Evolutionary conservation across 2,888 invertebrate genomes (phyloP).

Genomic region (Heliconius erato): DNA sequence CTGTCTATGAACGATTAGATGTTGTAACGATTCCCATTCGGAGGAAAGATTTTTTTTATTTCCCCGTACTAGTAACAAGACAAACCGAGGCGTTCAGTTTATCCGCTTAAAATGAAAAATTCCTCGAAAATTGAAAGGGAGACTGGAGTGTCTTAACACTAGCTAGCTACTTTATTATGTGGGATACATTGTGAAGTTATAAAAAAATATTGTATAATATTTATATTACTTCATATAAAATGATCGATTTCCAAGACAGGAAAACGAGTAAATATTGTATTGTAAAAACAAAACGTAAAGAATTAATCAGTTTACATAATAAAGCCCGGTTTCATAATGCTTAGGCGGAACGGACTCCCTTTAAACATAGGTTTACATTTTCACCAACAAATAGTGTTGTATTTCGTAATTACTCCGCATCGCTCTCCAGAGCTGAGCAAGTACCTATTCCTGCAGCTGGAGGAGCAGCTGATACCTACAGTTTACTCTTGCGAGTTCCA

Average conservation of each 20-base stretch:
- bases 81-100: no score
- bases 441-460: no score
- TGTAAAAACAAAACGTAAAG: neutral
- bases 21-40: neutral
- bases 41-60: neutral
- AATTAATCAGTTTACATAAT: constrained; percentile 2
- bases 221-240: neutral
- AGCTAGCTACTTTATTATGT: neutral
- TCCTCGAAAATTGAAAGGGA: neutral
- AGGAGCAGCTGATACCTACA: no score
- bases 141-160: neutral
- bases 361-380: no score
- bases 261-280: neutral
- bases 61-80: neutral
- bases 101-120: neutral
- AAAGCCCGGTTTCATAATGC: neutral
- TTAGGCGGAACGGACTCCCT: no score
- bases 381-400: no score
- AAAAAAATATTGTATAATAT: neutral
- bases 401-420: no score
- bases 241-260: neutral
- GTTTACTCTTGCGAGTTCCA: no score
- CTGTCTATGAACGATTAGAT: neutral
- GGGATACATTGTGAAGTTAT: neutral
- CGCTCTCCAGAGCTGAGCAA: no score